A percentile compares a stretch with the other conserved stretches of the same genome.
phyloP scores from a whole-genome alignment of 37 sponge, comb jelly and placozoan species.

The Geodia barretti region DNA sequence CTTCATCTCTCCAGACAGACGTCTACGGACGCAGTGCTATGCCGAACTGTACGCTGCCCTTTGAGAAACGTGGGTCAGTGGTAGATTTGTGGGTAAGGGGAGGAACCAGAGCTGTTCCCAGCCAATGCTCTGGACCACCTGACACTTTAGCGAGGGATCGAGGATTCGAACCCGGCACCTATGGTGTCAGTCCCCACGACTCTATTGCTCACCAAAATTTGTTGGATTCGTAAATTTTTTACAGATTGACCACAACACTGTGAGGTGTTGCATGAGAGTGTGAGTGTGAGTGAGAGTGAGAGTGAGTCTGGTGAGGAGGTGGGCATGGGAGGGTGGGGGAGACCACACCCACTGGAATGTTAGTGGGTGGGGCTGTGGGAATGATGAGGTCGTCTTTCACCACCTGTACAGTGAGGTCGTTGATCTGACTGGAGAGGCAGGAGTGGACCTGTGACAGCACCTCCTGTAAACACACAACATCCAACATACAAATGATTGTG shows the following conservation, averaged over 20 bases:
- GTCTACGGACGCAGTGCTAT: too few relatives aligned
- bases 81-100: background rate
- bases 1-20: too few relatives aligned
- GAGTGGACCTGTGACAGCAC: slow-evolving; percentile 79
- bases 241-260: background rate
- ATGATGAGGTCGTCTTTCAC: slow-evolving; percentile 87
- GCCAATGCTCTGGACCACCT: too few relatives aligned
- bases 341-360: background rate
- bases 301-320: background rate
- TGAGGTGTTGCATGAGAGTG: background rate
- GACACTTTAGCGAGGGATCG: too few relatives aligned
- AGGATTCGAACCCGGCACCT: too few relatives aligned
- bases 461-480: slow-evolving; percentile 50
- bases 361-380: slow-evolving; percentile 19
- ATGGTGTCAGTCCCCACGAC: too few relatives aligned
- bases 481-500: background rate
- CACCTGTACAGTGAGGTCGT: slow-evolving; percentile 89
- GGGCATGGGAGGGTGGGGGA: slow-evolving; percentile 5
- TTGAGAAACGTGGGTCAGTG: background rate
- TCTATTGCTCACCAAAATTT: background rate
- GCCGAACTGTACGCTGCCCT: too few relatives aligned
- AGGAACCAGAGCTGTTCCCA: too few relatives aligned
- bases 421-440: slow-evolving; percentile 68
- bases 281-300: background rate
- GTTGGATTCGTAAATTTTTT: background rate